Evolutionary conservation across 37 sponge, comb jelly and placozoan species (phyloP).

Genomic region (Bolinopsis microptera): DNA sequence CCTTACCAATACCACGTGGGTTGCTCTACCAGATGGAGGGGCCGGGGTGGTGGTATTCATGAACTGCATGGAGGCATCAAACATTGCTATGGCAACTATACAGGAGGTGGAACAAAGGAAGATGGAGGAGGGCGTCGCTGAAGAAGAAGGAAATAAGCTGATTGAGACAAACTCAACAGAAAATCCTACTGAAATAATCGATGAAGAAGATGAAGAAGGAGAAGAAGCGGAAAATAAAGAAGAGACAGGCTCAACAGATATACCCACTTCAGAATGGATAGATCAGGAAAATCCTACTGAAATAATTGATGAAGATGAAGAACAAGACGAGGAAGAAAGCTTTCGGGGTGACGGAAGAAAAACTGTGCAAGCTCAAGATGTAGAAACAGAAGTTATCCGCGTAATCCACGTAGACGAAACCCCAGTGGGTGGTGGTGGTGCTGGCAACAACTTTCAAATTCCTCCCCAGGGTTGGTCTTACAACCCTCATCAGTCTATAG

Average conservation of each 20-base stretch:
- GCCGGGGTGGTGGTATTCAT: conserved; percentile 1
- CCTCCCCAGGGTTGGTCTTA: neutral
- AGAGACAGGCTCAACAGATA: too few relatives aligned
- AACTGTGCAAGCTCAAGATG: too few relatives aligned
- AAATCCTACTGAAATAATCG: conserved; percentile 2
- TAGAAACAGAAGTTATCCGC: too few relatives aligned
- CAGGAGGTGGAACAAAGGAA: neutral
- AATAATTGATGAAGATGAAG: neutral
- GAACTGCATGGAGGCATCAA: neutral
- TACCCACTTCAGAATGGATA: too few relatives aligned
- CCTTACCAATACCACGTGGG: neutral
- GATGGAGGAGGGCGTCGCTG: neutral
- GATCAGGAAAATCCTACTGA: too few relatives aligned
- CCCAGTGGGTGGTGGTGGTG: too few relatives aligned
- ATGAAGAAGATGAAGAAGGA: neutral
- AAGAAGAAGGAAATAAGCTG: neutral
- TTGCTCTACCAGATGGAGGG: neutral
- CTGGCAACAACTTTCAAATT: too few relatives aligned
- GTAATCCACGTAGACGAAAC: too few relatives aligned
- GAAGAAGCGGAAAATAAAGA: neutral
- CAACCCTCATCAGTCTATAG: neutral
- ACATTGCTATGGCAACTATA: neutral
- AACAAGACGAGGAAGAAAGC: too few relatives aligned
- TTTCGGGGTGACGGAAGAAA: too few relatives aligned
- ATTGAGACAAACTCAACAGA: too few relatives aligned